These are phyloP conservation scores for Hylomyscus alleni DNA, from an alignment of 2,797 vertebrate species.

Conservation along the genomic window DNA sequence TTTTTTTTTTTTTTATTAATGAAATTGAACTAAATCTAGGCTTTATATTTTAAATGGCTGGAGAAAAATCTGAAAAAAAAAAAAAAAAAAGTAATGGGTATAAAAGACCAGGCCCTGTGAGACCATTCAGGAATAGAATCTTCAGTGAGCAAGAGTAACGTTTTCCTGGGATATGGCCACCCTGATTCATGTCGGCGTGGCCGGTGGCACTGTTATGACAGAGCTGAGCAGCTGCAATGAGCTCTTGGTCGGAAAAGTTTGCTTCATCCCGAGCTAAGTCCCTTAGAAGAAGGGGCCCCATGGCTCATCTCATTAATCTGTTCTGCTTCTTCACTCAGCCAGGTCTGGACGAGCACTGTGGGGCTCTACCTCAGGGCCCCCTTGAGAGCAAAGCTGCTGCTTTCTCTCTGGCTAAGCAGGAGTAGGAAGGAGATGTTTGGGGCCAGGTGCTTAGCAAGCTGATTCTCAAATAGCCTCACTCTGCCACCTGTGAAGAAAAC, in stretches of 20 bases:
- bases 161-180: neutral
- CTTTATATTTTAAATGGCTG: conserved; percentile 51
- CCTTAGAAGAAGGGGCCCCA: neutral
- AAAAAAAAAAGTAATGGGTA: neutral
- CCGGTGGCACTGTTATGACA: neutral
- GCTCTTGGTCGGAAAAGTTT: neutral
- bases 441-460: conserved; percentile 58
- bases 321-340: neutral
- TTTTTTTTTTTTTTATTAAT: neutral
- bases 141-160: neutral
- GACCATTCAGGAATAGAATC: neutral
- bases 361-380: neutral
- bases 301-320: neutral
- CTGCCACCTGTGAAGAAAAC: conserved; percentile 65
- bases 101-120: neutral
- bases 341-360: neutral
- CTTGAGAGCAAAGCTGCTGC: neutral
- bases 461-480: conserved; percentile 61
- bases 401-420: neutral
- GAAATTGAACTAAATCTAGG: neutral
- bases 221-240: neutral
- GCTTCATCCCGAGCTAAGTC: neutral
- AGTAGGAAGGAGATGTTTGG: neutral
- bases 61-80: neutral
- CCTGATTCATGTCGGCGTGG: neutral